A percentile compares a stretch with the other conserved stretches of the same genome.
Evolutionary conservation across 2,113 vertebrate species (phyloP).

Genomic region (Colistium nudipinnis): DNA sequence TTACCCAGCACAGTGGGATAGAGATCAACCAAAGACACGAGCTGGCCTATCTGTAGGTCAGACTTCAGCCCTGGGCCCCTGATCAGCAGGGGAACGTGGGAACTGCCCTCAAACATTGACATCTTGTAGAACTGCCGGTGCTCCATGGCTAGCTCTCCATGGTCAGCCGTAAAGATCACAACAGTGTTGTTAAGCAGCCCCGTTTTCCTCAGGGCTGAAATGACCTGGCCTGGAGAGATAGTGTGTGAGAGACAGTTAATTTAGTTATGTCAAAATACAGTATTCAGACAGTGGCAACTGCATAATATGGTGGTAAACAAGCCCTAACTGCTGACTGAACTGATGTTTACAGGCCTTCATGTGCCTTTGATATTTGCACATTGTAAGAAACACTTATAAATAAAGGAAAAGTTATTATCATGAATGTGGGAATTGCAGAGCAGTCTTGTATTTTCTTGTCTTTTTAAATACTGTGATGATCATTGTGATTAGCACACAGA

Average conservation of each 20-base stretch:
- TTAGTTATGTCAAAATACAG: background rate
- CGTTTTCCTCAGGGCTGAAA: constrained; percentile 84
- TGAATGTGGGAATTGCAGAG: background rate
- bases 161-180: constrained; percentile 92
- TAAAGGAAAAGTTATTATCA: background rate
- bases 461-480: background rate
- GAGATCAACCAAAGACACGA: constrained; percentile 95
- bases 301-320: background rate
- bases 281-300: background rate
- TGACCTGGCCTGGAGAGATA: constrained; percentile 84
- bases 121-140: constrained; percentile 99
- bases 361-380: background rate
- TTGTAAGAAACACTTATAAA: too few relatives aligned
- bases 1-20: constrained; percentile 94
- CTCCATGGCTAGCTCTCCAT: constrained; percentile 97
- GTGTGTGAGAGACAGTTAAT: background rate
- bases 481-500: background rate
- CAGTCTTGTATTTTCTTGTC: background rate
- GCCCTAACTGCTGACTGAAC: background rate
- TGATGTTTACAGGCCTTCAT: background rate
- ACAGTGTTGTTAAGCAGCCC: constrained; percentile 86
- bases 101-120: constrained; percentile 98
- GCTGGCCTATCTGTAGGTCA: constrained; percentile 77
- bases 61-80: constrained; percentile 87
- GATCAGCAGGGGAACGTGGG: constrained; percentile 89